These are phyloP conservation scores for Drosophila kuntzei DNA, from an alignment of 2,888 invertebrate genomes.

Conservation along the genomic window DNA sequence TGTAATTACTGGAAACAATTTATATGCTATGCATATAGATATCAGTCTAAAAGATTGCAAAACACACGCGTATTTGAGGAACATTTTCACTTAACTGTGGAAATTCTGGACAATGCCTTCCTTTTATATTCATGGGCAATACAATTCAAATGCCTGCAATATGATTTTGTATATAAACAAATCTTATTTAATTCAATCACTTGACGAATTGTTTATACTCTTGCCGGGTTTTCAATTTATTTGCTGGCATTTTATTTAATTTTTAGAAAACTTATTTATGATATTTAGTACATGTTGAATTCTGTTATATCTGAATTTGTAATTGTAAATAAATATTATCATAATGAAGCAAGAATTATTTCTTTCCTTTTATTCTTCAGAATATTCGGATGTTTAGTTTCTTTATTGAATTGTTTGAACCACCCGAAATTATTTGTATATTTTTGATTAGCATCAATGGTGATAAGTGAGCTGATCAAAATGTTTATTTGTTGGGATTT, in stretches of 20 bases:
- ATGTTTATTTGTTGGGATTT: background rate
- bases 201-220: background rate
- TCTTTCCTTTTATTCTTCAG: background rate
- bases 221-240: background rate
- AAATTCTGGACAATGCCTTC: background rate
- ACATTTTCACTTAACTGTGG: slow-evolving; percentile 15
- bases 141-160: background rate
- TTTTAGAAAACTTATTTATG: background rate
- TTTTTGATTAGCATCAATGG: background rate
- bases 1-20: slow-evolving; percentile 18
- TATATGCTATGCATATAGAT: slow-evolving; percentile 18
- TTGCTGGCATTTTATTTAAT: background rate
- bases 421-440: background rate
- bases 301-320: too few species aligned
- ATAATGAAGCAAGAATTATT: too few species aligned
- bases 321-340: background rate
- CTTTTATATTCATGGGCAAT: slow-evolving; percentile 1
- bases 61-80: slow-evolving; percentile 11
- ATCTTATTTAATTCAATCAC: too few species aligned
- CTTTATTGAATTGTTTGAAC: background rate
- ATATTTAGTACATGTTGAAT: too few species aligned
- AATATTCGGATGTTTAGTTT: background rate
- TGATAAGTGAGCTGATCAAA: background rate
- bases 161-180: background rate
- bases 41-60: slow-evolving; percentile 3